A percentile compares a stretch with the other conserved stretches of the same genome.
Evolutionary conservation across 2,888 invertebrate species (phyloP).

Genomic region (Cantharis flavilabris): DNA sequence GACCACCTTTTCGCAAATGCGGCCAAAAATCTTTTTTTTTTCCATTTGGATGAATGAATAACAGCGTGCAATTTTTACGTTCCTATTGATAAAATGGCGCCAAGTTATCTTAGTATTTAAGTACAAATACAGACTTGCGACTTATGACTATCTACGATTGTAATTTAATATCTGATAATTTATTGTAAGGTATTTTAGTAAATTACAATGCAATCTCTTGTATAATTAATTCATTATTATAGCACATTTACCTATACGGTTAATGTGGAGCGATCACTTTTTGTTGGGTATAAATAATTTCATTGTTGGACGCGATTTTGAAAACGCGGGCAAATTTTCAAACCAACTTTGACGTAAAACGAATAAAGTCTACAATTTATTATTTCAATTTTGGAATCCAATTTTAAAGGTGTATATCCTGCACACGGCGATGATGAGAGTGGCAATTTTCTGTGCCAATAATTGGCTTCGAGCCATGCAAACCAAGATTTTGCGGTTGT

Average conservation of each 20-base stretch:
- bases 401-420: background rate
- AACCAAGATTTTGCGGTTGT: background rate
- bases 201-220: conserved; percentile 10
- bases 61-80: background rate
- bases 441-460: background rate
- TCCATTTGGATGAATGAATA: background rate
- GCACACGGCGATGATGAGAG: background rate
- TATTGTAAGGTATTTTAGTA: conserved; percentile 3
- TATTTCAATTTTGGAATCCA: background rate
- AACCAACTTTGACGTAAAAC: background rate
- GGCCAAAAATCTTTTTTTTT: too few relatives aligned
- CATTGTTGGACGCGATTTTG: background rate
- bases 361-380: background rate
- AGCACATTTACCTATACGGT: background rate
- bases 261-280: background rate
- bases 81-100: conserved; percentile 15
- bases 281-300: background rate
- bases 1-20: too few relatives aligned
- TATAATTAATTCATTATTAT: background rate
- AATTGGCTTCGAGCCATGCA: background rate
- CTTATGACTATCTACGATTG: conserved; percentile 10
- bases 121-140: conserved; percentile 9
- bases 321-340: background rate
- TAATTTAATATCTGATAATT: conserved; percentile 20
- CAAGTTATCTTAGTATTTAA: conserved; percentile 18